Evolutionary conservation across 2,888 invertebrate species (phyloP).

Genomic region (Heteromyza rotundicornis): DNA sequence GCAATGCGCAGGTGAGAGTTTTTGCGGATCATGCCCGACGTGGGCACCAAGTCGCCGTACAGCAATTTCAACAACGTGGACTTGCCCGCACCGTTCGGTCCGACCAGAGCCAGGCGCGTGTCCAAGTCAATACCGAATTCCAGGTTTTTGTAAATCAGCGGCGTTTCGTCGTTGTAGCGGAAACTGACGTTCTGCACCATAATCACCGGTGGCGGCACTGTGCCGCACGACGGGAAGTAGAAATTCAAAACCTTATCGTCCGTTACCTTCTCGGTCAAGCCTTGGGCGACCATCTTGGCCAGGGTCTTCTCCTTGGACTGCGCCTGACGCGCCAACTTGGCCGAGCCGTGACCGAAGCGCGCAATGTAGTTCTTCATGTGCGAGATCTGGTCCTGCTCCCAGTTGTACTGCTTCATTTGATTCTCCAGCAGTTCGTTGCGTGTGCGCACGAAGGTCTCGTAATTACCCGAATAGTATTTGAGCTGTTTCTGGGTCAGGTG

Average conservation of each 20-base stretch:
- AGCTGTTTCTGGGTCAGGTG: constrained; percentile 93
- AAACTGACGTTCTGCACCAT: constrained; percentile 99
- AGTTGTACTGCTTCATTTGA: constrained; percentile 98
- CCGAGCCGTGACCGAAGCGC: constrained; percentile 98
- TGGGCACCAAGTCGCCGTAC: constrained; percentile 93
- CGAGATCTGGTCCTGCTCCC: constrained; percentile 99
- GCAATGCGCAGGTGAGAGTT: constrained; percentile 98
- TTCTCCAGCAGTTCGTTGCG: constrained; percentile 94
- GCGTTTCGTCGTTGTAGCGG: constrained; percentile 83
- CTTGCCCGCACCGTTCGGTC: constrained; percentile 98
- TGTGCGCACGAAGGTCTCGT: constrained; percentile 95
- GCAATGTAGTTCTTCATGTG: constrained; percentile 99
- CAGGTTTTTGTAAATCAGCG: constrained; percentile 94
- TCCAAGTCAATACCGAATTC: constrained; percentile 99
- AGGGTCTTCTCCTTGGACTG: constrained; percentile 99
- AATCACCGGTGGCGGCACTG: constrained; percentile 97
- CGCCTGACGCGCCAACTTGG: constrained; percentile 97
- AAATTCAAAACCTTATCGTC: constrained; percentile 92
- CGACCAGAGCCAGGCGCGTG: constrained; percentile 92
- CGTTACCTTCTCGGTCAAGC: constrained; percentile 92
- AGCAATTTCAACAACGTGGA: constrained; percentile 95
- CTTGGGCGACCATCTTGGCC: constrained; percentile 98
- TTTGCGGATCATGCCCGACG: constrained; percentile 96
- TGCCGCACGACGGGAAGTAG: constrained; percentile 95
- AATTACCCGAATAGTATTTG: constrained; percentile 96